Evolutionary conservation across 2,113 vertebrate genomes (phyloP).

Genomic region (Lamprotornis superbus): DNA sequence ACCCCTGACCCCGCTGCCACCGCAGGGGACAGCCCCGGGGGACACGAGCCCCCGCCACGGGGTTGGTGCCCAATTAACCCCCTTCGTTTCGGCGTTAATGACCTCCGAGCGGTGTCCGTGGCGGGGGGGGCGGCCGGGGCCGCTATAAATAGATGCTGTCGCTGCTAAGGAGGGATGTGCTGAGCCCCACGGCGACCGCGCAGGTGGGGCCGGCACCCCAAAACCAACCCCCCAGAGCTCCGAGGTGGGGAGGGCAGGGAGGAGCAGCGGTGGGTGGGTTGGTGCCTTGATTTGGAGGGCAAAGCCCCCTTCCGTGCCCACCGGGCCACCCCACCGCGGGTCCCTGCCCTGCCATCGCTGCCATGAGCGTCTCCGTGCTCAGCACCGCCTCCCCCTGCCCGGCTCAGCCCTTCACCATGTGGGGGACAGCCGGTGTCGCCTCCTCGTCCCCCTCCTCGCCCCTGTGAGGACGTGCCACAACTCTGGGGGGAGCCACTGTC

Average conservation of each 20-base stretch:
- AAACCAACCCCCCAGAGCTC: background rate
- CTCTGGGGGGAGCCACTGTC: background rate
- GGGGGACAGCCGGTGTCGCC: background rate
- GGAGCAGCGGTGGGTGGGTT: fast-evolving
- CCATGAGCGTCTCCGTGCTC: background rate
- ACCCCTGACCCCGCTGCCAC: background rate
- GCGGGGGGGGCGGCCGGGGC: background rate
- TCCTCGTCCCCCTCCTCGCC: background rate
- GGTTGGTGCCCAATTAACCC: background rate
- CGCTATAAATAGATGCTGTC: constrained; percentile 39
- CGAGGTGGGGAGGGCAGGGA: background rate
- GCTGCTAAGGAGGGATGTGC: background rate
- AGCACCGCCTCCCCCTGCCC: background rate
- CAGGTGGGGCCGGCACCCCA: background rate
- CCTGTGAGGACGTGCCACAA: background rate
- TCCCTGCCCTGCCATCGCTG: background rate
- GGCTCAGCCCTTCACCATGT: fast-evolving
- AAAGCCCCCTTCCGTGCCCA: background rate
- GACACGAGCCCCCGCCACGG: background rate
- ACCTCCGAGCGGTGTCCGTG: background rate
- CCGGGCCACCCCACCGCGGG: fast-evolving
- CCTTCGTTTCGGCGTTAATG: background rate
- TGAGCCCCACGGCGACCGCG: background rate
- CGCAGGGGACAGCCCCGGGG: background rate
- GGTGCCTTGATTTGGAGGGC: background rate